These are phyloP conservation scores for Ophion slaviceki DNA, from an alignment of 2,888 invertebrate species.

Conservation along the genomic window DNA sequence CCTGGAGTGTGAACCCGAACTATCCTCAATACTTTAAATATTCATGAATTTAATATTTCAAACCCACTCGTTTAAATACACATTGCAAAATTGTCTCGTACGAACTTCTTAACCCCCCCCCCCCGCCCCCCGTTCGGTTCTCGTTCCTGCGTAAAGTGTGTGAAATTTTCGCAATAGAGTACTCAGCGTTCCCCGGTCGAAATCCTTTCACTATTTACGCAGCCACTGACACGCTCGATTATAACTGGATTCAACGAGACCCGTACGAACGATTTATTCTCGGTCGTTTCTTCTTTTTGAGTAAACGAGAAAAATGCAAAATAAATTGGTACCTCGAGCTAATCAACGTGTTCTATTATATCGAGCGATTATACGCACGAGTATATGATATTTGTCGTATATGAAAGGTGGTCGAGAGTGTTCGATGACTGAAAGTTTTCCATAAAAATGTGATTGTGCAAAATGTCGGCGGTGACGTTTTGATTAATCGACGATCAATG, in stretches of 20 bases:
- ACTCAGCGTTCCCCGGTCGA: constrained; percentile 45
- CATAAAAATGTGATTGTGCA: constrained; percentile 30
- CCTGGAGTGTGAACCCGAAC: no score
- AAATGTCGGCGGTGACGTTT: constrained; percentile 6
- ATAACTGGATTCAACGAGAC: constrained; percentile 48
- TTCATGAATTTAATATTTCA: constrained; percentile 17
- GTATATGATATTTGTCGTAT: background rate
- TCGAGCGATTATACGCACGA: constrained; percentile 7
- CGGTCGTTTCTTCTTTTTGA: background rate
- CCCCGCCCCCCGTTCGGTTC: background rate
- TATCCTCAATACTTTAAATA: no score
- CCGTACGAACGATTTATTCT: constrained; percentile 12
- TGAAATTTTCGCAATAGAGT: constrained; percentile 69
- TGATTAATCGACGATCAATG: constrained; percentile 52
- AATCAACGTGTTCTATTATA: constrained; percentile 32
- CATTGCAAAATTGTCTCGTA: constrained; percentile 45
- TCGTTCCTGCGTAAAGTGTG: constrained; percentile 7
- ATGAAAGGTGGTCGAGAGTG: constrained; percentile 15
- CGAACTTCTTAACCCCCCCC: constrained; percentile 1
- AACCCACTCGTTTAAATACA: constrained; percentile 28
- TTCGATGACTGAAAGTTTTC: background rate
- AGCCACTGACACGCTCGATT: constrained; percentile 31
- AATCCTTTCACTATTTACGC: constrained; percentile 74
- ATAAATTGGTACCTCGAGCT: constrained; percentile 1
- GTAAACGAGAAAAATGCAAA: constrained; percentile 22